Evolutionary conservation across 1,140 invertebrate species (phyloP).

Genomic region (Bilobella aurantiaca): DNA sequence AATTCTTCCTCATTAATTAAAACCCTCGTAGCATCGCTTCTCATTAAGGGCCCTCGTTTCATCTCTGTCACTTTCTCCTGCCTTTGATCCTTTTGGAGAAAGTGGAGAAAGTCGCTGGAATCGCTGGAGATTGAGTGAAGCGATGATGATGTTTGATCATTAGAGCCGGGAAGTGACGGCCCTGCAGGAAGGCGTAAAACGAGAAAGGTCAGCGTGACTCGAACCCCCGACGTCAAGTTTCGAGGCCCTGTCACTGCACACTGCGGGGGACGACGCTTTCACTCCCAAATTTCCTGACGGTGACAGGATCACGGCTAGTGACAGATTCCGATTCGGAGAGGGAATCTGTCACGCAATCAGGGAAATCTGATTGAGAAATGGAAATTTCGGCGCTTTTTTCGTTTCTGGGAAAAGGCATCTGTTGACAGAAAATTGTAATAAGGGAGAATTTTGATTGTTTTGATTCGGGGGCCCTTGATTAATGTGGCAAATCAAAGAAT

Average conservation of each 20-base stretch:
- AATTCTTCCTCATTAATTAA: slow-evolving; percentile 19
- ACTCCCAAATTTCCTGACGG: neutral
- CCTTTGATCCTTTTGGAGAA: neutral
- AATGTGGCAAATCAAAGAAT: neutral
- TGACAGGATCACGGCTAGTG: neutral
- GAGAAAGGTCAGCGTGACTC: slow-evolving; percentile 9
- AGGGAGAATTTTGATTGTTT: neutral
- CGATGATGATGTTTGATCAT: neutral
- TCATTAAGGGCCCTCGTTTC: no score
- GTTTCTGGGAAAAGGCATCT: neutral
- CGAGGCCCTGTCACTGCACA: no score
- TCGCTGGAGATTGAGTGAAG: neutral
- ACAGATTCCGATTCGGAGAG: neutral
- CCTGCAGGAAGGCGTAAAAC: no score
- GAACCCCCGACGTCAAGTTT: no score
- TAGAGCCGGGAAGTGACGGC: neutral
- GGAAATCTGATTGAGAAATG: neutral
- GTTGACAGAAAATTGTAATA: slow-evolving; percentile 1
- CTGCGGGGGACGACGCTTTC: no score
- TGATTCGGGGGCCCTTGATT: neutral
- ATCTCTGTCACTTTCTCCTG: slow-evolving; percentile 33
- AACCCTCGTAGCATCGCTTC: no score
- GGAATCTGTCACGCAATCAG: neutral
- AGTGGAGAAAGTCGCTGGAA: no score
- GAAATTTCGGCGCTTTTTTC: no score